phyloP scores from a whole-genome alignment of 23 tunicate genomes.

The Styela plicata region DNA sequence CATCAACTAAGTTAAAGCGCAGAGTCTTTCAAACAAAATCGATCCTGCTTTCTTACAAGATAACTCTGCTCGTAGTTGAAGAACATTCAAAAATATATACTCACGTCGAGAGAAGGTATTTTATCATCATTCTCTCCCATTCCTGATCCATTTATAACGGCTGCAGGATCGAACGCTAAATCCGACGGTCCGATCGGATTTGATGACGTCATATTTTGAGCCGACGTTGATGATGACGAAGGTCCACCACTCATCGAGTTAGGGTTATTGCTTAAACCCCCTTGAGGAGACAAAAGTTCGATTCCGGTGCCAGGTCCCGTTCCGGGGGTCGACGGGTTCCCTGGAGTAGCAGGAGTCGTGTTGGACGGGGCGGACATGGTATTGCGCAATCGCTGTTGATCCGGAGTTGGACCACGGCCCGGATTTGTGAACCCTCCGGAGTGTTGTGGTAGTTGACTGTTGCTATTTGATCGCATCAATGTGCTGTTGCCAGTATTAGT shows the following conservation, averaged over 20 bases:
- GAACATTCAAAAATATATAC: no score
- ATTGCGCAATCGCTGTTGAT: slow-evolving; percentile 14
- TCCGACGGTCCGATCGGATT: not conserved
- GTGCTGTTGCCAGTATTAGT: not conserved
- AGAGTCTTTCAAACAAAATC: no score
- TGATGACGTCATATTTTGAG: not conserved
- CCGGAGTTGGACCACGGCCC: not conserved
- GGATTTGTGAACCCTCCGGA: not conserved
- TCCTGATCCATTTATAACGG: slow-evolving; percentile 12
- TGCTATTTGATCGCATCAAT: not conserved
- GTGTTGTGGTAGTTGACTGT: not conserved
- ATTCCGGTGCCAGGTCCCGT: not conserved
- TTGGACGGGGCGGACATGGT: slow-evolving; percentile 14
- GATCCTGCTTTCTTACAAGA: no score
- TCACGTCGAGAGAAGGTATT: slow-evolving; percentile 25
- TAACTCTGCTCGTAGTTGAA: no score
- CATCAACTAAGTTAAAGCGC: not conserved
- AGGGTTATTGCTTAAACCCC: not conserved
- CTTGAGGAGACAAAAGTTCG: slow-evolving; percentile 18
- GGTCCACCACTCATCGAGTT: not conserved
- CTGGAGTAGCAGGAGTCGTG: slow-evolving; percentile 15
- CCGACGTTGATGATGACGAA: not conserved
- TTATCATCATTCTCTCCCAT: slow-evolving; percentile 31
- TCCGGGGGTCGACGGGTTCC: slow-evolving; percentile 22
- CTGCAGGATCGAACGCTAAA: slow-evolving; percentile 17